These are phyloP conservation scores for Patella depressa DNA, from an alignment of 2,888 invertebrate species.

Conservation along the genomic window DNA sequence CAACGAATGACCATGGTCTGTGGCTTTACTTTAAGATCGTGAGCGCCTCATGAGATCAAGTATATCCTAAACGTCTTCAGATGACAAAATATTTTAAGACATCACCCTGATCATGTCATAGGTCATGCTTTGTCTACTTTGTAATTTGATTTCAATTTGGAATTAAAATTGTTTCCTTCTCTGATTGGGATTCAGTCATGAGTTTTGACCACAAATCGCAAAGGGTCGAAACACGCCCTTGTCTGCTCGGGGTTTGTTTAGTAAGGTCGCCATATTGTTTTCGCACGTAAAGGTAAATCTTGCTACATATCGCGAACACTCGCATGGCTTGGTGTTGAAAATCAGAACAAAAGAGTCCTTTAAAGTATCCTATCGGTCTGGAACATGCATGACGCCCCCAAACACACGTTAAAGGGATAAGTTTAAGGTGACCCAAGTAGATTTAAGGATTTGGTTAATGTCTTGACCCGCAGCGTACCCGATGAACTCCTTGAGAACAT, in stretches of 20 bases:
- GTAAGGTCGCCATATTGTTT: not conserved
- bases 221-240: not conserved
- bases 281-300: not conserved
- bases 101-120: not conserved
- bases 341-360: not conserved
- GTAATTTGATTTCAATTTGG: not conserved
- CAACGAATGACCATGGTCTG: too few species aligned
- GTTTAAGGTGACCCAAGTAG: not conserved
- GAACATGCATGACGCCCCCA: not conserved
- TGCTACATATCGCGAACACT: conserved; percentile 4
- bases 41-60: too few species aligned
- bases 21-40: too few species aligned
- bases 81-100: too few species aligned
- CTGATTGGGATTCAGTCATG: not conserved
- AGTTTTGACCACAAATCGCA: conserved; percentile 2
- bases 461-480: not conserved
- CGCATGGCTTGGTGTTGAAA: not conserved
- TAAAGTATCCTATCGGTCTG: not conserved
- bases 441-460: not conserved
- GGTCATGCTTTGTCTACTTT: not conserved
- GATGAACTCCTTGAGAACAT: not conserved
- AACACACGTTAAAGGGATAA: not conserved
- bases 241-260: not conserved
- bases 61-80: too few species aligned
- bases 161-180: not conserved